A percentile compares a stretch with the other conserved stretches of the same genome.
phyloP scores from a whole-genome alignment of 2,888 invertebrate genomes.

The Rugalucina vietnamica region DNA sequence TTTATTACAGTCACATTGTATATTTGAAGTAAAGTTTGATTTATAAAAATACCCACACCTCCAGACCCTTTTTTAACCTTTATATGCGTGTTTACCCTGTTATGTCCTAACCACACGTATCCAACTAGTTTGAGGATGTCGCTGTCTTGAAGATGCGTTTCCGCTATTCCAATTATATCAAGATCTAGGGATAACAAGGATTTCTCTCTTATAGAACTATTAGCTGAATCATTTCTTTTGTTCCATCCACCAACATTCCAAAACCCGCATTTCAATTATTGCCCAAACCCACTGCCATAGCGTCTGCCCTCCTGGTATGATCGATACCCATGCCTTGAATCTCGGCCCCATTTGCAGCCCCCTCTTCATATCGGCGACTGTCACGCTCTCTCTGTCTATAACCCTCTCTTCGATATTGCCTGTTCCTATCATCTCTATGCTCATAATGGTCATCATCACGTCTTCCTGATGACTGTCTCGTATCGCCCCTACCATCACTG shows the following conservation, averaged over 20 bases:
- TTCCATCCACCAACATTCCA: neutral
- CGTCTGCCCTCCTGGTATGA: no score
- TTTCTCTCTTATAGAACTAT: neutral
- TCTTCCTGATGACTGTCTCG: no score
- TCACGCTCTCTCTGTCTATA: no score
- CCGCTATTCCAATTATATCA: neutral
- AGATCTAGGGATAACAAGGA: neutral
- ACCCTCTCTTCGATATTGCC: no score
- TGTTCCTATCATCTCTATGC: no score
- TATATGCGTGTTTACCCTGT: neutral
- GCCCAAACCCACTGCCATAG: no score
- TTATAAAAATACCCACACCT: neutral
- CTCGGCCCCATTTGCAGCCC: no score
- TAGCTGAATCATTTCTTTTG: neutral
- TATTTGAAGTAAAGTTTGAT: neutral
- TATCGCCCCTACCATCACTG: no score
- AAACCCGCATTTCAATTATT: constrained; percentile 4
- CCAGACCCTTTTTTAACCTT: neutral
- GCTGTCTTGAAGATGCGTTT: neutral
- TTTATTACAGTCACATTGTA: neutral
- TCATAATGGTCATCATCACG: no score
- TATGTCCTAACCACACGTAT: neutral
- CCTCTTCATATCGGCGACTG: no score
- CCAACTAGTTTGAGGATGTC: neutral
- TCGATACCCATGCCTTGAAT: no score